Conservation (phyloP, 1,140 invertebrate species). For the Pentalonia nigronervosa region DNA sequence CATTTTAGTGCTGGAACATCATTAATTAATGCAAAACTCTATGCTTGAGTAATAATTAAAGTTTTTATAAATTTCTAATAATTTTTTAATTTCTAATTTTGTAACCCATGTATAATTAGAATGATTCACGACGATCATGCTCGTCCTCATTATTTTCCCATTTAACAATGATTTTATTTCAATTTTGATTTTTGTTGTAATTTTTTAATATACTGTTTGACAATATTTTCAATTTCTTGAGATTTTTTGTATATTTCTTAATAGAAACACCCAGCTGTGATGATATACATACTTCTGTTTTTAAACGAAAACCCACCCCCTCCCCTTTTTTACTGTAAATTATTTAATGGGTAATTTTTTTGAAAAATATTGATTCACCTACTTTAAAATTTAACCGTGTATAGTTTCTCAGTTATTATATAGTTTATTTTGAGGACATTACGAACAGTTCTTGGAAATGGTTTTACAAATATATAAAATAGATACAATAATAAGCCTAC, state of each 20-base stretch:
- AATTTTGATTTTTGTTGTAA: not conserved
- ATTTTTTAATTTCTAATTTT: no score
- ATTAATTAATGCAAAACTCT: no score
- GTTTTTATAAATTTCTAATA: no score
- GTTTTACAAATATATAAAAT: not conserved
- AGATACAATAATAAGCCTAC: no score
- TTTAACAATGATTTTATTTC: not conserved
- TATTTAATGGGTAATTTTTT: not conserved
- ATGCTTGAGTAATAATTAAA: no score
- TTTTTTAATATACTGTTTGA: not conserved
- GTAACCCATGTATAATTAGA: not conserved
- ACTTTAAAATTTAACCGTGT: not conserved
- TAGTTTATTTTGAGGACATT: no score
- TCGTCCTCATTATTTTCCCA: not conserved
- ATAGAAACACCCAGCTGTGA: not conserved
- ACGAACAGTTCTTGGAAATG: no score
- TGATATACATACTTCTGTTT: not conserved
- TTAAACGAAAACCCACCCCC: not conserved
- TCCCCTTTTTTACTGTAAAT: not conserved
- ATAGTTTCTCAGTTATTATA: not conserved
- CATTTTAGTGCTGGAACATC: no score
- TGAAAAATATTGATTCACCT: no score
- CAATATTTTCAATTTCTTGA: not conserved
- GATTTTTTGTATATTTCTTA: not conserved
- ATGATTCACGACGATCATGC: not conserved